Evolutionary conservation across 2,113 vertebrate genomes (phyloP), one percentile per base, ranked within the genome.

Genomic region (Zosterops pallidus): DNA sequence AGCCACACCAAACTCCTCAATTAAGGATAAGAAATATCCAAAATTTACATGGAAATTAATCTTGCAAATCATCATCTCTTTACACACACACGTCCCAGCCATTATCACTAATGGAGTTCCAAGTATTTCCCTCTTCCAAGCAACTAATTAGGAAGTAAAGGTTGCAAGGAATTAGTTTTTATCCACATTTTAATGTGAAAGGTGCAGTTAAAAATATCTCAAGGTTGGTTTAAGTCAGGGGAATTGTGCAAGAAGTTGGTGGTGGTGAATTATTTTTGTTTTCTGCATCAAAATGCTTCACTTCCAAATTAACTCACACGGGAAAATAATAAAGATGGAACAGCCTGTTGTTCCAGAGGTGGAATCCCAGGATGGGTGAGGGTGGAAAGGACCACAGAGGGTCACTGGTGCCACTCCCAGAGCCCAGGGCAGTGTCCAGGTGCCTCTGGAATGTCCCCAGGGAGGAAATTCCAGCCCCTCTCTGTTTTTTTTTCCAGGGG

Each of bases 211-310:
- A 21, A 65, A 69, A 53, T 18, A 65, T 3, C 25, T 37, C 6
- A 12, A 9, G 17, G 37, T 12, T 72, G 70, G 14, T 49, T 71
- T 41, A 60, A 68, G 46, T 39, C 53, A 65, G 5, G 3, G 23
- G 10, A 72, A 52, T 28, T 8, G 19, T 9, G 0, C 2, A 31
- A 37, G 14, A 70, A 60, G 42, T 5, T 28, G 6, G 1, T 26
- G 26, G 2, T 44, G 39, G 22, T 12, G 46, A 92, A 62, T 56
- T 31, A 25, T 28, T 71, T 89, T 65, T 52, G 23, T 33, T 83
- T 72, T 49, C 50, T 46, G 25, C 7, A 60, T 14, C 22, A 23
- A 24, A 63, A 22, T 5, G 14, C 2, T 89, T 25, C 56, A 49
- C 21, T 60, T 20, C 50, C 6, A 49, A 78, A 52, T 52, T 26